Evolutionary conservation across 64 coral and sea anemone genomes (phyloP).

Genomic region (Stichodactyla mertensii): DNA sequence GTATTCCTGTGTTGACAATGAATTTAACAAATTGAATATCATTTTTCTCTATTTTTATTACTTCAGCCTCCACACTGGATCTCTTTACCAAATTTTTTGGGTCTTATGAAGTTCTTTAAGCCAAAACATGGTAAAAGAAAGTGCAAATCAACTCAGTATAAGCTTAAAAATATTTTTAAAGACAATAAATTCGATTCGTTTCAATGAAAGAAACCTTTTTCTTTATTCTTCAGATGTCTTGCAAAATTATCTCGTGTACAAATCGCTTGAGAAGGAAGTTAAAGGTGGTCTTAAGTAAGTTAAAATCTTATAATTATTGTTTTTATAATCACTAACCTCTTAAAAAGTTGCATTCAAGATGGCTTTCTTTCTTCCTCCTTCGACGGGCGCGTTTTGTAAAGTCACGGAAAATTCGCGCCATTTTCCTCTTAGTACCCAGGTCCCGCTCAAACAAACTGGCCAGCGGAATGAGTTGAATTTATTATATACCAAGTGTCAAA

Average conservation of each 20-base stretch:
- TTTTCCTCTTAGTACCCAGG: neutral
- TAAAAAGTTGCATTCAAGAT: neutral
- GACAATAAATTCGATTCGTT: neutral
- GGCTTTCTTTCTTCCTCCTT: neutral
- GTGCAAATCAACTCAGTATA: neutral
- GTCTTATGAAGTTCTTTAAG: conserved; percentile 74
- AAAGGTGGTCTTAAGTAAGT: conserved; percentile 44
- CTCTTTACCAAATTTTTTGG: conserved; percentile 29
- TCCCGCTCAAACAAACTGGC: too few relatives aligned
- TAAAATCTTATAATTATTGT: neutral
- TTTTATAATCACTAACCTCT: neutral
- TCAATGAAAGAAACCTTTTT: neutral
- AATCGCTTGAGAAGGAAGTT: conserved; percentile 45
- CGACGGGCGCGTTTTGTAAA: too few relatives aligned
- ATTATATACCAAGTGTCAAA: too few relatives aligned
- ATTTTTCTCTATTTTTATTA: neutral
- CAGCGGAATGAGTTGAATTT: too few relatives aligned
- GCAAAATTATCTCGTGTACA: conserved; percentile 73
- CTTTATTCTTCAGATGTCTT: conserved; percentile 25
- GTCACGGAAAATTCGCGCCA: neutral
- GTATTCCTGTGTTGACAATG: too few relatives aligned
- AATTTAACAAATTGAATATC: neutral
- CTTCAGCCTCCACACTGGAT: conserved; percentile 67
- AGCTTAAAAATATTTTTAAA: too few relatives aligned
- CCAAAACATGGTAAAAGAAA: conserved; percentile 65